phyloP scores from a whole-genome alignment of 2,888 invertebrate species.

The Melieria picta region DNA sequence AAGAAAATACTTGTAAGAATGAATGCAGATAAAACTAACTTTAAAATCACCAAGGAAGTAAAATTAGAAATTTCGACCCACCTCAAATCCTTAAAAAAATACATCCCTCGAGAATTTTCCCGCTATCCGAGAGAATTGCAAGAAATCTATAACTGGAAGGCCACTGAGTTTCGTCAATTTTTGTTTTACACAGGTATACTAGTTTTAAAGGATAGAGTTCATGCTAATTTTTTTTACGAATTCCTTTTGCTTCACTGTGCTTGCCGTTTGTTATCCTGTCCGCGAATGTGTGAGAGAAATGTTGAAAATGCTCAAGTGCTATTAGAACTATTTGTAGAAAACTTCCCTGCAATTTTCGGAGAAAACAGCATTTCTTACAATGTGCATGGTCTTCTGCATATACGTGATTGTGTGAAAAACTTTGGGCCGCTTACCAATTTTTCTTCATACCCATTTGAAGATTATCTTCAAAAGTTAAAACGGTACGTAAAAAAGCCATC shows the following conservation, averaged over 20 bases:
- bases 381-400: constrained; percentile 22
- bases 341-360: constrained; percentile 35
- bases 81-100: background rate
- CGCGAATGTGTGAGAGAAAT: constrained; percentile 30
- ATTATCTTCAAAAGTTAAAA: constrained; percentile 37
- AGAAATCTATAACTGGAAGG: constrained; percentile 31
- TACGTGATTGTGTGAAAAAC: constrained; percentile 26
- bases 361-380: constrained; percentile 34
- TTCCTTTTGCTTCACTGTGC: constrained; percentile 30
- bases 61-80: constrained; percentile 11
- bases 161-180: constrained; percentile 34
- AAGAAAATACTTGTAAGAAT: constrained; percentile 5
- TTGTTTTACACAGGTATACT: constrained; percentile 25
- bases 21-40: constrained; percentile 17
- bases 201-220: constrained; percentile 22
- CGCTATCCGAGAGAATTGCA: constrained; percentile 19
- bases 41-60: constrained; percentile 11
- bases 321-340: constrained; percentile 28
- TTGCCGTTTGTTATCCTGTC: constrained; percentile 22
- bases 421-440: constrained; percentile 34
- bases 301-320: constrained; percentile 20
- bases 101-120: constrained; percentile 17
- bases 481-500: constrained; percentile 34
- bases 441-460: constrained; percentile 35
- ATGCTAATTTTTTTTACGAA: constrained; percentile 34